These are phyloP conservation scores for Heterochromis multidens DNA, from an alignment of 2,113 vertebrate species.

Conservation along the genomic window DNA sequence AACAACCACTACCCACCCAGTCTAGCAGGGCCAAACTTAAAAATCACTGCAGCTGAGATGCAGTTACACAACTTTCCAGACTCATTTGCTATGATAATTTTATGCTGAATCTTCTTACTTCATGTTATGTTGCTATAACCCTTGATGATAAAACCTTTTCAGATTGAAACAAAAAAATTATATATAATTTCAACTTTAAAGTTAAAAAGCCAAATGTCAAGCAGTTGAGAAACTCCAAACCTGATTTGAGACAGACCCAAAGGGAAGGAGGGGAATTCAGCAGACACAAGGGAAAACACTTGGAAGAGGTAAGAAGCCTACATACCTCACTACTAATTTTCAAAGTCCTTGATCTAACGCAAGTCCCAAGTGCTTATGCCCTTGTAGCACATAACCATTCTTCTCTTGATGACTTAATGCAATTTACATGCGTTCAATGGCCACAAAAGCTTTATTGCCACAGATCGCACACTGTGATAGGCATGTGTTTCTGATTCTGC, in stretches of 20 bases:
- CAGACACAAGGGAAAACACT: slow-evolving; percentile 30
- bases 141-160: not conserved
- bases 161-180: not conserved
- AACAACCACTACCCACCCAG: not conserved
- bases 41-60: not conserved
- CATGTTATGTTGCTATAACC: not conserved
- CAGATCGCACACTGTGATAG: slow-evolving; percentile 59
- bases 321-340: slow-evolving; percentile 42
- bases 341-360: slow-evolving; percentile 40
- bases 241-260: slow-evolving; percentile 30
- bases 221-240: slow-evolving; percentile 12
- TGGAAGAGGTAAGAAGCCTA: slow-evolving; percentile 29
- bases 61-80: not conserved
- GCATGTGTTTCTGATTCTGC: slow-evolving; percentile 69
- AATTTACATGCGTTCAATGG: slow-evolving; percentile 49
- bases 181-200: not conserved
- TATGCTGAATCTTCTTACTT: not conserved
- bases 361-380: slow-evolving; percentile 10
- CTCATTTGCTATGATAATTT: not conserved
- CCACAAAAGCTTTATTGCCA: slow-evolving; percentile 49
- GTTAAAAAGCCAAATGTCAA: not conserved
- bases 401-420: slow-evolving; percentile 64
- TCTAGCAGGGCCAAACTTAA: not conserved
- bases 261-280: not conserved
- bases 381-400: slow-evolving; percentile 33